A percentile compares a stretch with the other conserved stretches of the same genome.
These are phyloP conservation scores for Astropecten irregularis DNA, from an alignment of 53 echinoderm and acorn worm genomes.

Conservation along the genomic window DNA sequence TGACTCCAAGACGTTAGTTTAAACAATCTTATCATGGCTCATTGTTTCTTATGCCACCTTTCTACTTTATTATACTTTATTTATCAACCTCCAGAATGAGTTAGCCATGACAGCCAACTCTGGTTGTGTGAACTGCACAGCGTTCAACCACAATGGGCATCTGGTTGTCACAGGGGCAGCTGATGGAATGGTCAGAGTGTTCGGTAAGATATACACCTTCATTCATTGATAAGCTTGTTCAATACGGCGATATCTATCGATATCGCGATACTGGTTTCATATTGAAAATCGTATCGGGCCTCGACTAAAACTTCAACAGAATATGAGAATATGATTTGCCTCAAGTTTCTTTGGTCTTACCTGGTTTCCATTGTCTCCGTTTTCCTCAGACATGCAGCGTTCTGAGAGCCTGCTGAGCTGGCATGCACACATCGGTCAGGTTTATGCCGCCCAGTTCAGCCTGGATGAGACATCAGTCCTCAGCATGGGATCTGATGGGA, in stretches of 20 bases:
- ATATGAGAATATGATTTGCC: no score
- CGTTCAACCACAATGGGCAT: conserved; percentile 95
- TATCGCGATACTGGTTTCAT: no score
- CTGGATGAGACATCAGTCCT: conserved; percentile 92
- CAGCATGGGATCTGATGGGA: conserved; percentile 98
- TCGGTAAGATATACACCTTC: conserved; percentile 79
- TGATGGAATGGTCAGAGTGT: conserved; percentile 86
- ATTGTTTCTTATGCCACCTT: no score
- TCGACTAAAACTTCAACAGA: no score
- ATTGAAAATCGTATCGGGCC: no score
- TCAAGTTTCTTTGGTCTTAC: no score
- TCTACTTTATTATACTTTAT: no score
- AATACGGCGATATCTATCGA: no score
- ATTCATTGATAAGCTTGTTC: no score
- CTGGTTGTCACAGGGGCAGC: conserved; percentile 82
- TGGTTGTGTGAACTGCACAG: conserved; percentile 89
- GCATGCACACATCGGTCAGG: conserved; percentile 87
- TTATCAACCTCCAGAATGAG: conserved; percentile 77
- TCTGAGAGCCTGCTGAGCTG: conserved; percentile 87
- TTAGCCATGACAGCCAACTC: conserved; percentile 64
- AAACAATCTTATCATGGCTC: no score
- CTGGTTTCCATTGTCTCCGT: no score
- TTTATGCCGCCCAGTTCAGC: conserved; percentile 93
- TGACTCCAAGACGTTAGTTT: no score
- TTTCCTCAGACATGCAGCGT: conserved; percentile 77